Evolutionary conservation across 2,797 vertebrate species (phyloP).

Genomic region (Cheirogaleus major): DNA sequence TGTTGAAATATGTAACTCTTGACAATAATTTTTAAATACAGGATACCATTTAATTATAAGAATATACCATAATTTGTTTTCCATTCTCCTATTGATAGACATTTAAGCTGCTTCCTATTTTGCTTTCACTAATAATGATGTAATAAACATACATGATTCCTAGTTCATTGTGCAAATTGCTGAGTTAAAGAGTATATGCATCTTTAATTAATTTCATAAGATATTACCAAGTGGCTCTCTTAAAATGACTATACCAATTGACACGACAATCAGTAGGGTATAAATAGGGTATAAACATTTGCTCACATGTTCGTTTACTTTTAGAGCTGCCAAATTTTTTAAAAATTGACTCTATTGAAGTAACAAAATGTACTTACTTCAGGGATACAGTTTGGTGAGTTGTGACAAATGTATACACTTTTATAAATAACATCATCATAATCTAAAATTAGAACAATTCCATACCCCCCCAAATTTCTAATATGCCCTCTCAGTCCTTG

Average conservation of each 20-base stretch:
- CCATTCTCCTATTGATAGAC: neutral
- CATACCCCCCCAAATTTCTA: neutral
- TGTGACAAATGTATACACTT: neutral
- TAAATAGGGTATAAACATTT: neutral
- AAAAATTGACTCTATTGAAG: neutral
- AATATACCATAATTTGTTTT: neutral
- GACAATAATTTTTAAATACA: neutral
- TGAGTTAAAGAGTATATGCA: neutral
- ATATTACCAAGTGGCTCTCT: neutral
- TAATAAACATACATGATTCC: neutral
- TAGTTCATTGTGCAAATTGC: neutral
- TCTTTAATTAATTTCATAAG: neutral
- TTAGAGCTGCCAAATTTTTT: neutral
- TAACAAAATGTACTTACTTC: neutral
- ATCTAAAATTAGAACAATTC: neutral
- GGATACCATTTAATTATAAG: neutral
- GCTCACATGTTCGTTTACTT: neutral
- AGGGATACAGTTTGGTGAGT: neutral
- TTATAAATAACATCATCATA: neutral
- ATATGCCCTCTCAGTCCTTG: neutral
- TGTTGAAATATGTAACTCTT: neutral
- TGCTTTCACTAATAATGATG: neutral
- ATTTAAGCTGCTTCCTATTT: neutral
- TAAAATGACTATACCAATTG: neutral
- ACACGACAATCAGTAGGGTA: neutral